phyloP scores from a whole-genome alignment of 2,888 invertebrate species.

The Diachrysia chrysitis region DNA sequence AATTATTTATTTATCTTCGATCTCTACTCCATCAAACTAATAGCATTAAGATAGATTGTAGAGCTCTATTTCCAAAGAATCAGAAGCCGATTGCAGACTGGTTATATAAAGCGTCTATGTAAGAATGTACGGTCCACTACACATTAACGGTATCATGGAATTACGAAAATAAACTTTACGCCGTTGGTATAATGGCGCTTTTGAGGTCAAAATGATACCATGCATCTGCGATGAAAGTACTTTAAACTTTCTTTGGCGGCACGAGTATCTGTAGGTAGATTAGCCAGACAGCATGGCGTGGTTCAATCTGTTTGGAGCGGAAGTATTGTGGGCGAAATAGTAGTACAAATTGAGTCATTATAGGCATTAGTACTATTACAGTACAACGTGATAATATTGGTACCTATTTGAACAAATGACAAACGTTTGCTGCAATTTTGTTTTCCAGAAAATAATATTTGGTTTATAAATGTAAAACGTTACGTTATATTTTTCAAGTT shows the following conservation, averaged over 20 bases:
- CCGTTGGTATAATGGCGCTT: not conserved
- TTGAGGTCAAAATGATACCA: not conserved
- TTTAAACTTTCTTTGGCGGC: conserved; percentile 45
- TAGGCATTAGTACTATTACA: not conserved
- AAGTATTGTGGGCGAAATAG: not conserved
- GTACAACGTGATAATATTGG: not conserved
- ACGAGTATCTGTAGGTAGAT: conserved; percentile 6
- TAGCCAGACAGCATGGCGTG: conserved; percentile 38
- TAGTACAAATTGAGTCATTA: not conserved
- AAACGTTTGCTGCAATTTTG: not conserved
- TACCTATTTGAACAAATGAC: not conserved
- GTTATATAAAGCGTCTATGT: conserved; percentile 46
- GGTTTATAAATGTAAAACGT: not conserved
- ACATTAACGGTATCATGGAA: not conserved
- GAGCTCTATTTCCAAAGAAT: too few species aligned
- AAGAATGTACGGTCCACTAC: not conserved
- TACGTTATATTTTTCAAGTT: not conserved
- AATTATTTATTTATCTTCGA: too few species aligned
- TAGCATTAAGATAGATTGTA: not conserved
- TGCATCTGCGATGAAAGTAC: conserved; percentile 37
- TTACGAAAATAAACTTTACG: not conserved
- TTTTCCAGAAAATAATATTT: too few species aligned
- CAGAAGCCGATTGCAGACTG: conserved; percentile 34
- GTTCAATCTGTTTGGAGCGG: not conserved
- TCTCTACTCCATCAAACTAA: not conserved